Evolutionary conservation across 2,113 vertebrate species (phyloP).

Genomic region (Machaerirhynchus nigripectus): DNA sequence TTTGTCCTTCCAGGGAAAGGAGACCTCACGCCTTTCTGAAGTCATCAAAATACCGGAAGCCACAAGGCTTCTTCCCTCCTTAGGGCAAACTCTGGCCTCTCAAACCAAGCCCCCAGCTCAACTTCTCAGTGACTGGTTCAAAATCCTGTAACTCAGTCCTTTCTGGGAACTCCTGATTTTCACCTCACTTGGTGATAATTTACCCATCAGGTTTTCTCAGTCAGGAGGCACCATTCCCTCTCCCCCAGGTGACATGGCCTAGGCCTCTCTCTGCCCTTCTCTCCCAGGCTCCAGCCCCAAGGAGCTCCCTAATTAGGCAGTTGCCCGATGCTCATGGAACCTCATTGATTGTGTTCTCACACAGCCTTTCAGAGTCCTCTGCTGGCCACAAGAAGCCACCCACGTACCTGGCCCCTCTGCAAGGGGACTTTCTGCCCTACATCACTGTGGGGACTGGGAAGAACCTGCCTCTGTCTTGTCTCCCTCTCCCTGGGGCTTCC

Average conservation of each 20-base stretch:
- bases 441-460: accelerated
- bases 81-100: neutral
- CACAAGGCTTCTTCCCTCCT: neutral
- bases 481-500: neutral
- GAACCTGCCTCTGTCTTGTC: neutral
- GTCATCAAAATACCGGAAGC: neutral
- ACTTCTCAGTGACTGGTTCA: accelerated
- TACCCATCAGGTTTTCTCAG: neutral
- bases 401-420: accelerated
- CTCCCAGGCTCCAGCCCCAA: neutral
- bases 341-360: accelerated
- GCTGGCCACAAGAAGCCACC: neutral
- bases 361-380: neutral
- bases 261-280: neutral
- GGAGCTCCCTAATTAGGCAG: neutral
- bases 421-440: neutral
- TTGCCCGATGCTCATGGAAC: neutral
- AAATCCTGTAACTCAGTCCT: neutral
- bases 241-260: neutral
- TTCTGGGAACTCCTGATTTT: neutral
- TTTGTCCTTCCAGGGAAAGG: neutral
- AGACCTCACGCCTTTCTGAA: neutral
- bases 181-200: neutral
- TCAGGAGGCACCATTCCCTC: neutral
- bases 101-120: neutral